Evolutionary conservation across 2,797 vertebrate species (phyloP).

Genomic region (Bradypus variegatus): DNA sequence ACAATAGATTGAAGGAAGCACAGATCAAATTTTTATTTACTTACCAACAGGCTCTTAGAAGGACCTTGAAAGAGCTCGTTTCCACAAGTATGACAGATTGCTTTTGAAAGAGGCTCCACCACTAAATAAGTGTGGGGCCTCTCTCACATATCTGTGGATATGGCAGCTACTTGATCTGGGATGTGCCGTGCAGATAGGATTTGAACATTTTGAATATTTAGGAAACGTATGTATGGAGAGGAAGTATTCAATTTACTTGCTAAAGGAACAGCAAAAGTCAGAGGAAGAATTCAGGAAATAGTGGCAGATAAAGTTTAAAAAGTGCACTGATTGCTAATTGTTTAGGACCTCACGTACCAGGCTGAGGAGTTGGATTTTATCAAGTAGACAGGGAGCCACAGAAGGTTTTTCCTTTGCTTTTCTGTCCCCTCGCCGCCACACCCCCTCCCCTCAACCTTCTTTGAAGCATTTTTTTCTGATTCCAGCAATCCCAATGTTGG

Average conservation of each 20-base stretch:
- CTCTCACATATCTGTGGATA: background rate
- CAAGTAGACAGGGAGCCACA: background rate
- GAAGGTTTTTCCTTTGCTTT: background rate
- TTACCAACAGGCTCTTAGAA: background rate
- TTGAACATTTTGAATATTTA: background rate
- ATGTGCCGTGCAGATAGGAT: background rate
- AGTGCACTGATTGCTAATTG: background rate
- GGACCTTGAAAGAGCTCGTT: background rate
- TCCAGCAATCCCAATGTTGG: background rate
- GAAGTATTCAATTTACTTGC: background rate
- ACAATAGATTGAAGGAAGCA: background rate
- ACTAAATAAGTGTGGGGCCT: background rate
- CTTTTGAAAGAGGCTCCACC: background rate
- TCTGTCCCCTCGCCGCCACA: background rate
- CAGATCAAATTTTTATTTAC: background rate
- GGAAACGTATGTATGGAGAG: background rate
- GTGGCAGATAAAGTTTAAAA: background rate
- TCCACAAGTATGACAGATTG: background rate
- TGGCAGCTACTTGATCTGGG: background rate
- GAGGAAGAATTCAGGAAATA: background rate
- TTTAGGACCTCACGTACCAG: background rate
- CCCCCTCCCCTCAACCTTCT: background rate
- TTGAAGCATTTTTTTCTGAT: background rate
- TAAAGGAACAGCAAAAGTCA: background rate
- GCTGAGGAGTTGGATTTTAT: background rate